These are phyloP conservation scores for Ornithoptera priamus DNA, from an alignment of 2,888 invertebrate species.

Conservation along the genomic window DNA sequence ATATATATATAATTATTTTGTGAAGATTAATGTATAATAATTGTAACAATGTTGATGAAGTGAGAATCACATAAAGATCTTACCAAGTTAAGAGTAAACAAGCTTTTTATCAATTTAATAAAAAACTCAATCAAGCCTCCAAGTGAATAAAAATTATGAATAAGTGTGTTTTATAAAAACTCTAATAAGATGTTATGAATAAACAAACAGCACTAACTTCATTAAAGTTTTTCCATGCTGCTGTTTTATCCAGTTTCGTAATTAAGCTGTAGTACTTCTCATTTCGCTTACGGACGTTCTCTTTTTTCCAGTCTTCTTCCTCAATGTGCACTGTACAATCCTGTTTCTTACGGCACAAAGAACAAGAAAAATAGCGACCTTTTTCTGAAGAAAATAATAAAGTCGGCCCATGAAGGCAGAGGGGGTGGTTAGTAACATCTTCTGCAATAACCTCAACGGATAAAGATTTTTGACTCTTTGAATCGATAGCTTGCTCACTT, in stretches of 20 bases:
- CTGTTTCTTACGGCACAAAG: slow-evolving; percentile 90
- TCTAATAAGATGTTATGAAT: background rate
- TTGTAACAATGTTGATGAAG: no score
- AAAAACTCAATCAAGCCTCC: no score
- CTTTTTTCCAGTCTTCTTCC: slow-evolving; percentile 76
- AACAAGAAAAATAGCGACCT: slow-evolving; percentile 87
- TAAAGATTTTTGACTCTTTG: slow-evolving; percentile 41
- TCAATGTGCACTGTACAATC: slow-evolving; percentile 86
- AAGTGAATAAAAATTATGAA: no score
- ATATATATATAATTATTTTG: no score
- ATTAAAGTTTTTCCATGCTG: slow-evolving; percentile 74
- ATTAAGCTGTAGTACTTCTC: slow-evolving; percentile 69
- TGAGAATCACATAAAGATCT: no score
- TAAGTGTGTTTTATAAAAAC: background rate
- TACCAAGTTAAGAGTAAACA: no score
- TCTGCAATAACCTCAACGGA: slow-evolving; percentile 77
- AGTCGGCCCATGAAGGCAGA: slow-evolving; percentile 88
- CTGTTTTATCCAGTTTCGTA: slow-evolving; percentile 74
- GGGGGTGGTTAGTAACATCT: slow-evolving; percentile 82
- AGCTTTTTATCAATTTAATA: no score
- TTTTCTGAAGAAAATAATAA: slow-evolving; percentile 83
- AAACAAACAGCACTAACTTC: slow-evolving; percentile 55
- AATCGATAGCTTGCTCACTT: slow-evolving; percentile 30
- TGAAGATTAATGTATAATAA: no score
- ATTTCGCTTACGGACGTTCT: slow-evolving; percentile 67